Base-by-base conservation (phyloP, 2,113 vertebrate species). In the Lampris megalopsis region DNA sequence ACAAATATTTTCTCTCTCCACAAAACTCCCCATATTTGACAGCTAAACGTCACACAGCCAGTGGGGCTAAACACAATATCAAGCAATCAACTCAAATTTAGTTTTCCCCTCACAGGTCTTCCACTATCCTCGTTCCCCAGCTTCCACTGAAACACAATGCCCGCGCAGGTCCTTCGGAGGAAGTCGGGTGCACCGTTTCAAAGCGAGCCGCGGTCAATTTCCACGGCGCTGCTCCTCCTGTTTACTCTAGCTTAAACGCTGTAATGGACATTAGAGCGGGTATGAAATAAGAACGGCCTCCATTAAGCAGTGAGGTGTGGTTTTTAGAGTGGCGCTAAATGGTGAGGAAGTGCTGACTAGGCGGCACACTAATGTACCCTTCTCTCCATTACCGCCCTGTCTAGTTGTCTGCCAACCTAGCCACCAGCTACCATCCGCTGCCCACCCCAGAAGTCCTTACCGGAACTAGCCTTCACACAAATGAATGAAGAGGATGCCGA, bases 291-390 rank as follows among this genome's bases (percentile, higher is more conserved):
- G 72, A 91, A 80, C 67, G 58, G 68, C 89, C 83, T 91, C 89
- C 88, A 93, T 93, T 90, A 91, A 82, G 85, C 40, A 2, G 62
- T 56, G 69, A 94, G 90, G 89, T 91, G 86, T 86, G 89, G 89
- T 81, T 91, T 24, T 93, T 83, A 90, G 77, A 91, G 92, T 92
- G 90, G 80, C 85, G 75, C 86, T 89, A 92, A 92, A 86, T 89
- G 84, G 79, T 77, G 71, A 73, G 80, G 80, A 91, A 94, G 85
- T 92, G 90, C 91, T 90, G 87, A 92, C 81, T 83, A 89, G 79
- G 88, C 50, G 61, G 53, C 49, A 73, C 77, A 84, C 82, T 93
- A 93, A 92, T 94, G 89, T 81, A 66, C 73, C 84, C 81, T 85
- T 88, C 73, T 75, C 73, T 88, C 92, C 89, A 93, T 92, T 92